A percentile compares a stretch with the other conserved stretches of the same genome.
phyloP scores from a whole-genome alignment of 2,888 invertebrate genomes.

The Parelbella ahira region DNA sequence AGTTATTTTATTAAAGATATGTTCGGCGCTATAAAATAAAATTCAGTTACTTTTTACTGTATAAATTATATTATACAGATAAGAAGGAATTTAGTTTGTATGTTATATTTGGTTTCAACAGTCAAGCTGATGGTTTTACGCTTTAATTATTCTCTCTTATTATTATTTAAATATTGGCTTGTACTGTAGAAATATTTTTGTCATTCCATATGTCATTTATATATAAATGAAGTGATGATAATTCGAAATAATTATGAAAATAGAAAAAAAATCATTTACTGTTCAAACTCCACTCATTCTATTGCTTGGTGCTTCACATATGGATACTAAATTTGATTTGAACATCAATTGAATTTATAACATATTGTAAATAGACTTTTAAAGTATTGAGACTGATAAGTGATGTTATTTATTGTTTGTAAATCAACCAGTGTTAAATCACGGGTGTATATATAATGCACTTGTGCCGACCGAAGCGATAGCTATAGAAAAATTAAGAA shows the following conservation, averaged over 20 bases:
- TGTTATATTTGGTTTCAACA: conserved; percentile 31
- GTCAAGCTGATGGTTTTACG: conserved; percentile 43
- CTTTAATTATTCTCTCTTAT: conserved; percentile 50
- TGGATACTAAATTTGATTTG: conserved; percentile 34
- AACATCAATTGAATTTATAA: conserved; percentile 62
- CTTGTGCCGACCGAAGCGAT: conserved; percentile 11
- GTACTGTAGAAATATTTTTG: conserved; percentile 49
- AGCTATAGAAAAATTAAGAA: conserved; percentile 2
- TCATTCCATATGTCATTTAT: conserved; percentile 50
- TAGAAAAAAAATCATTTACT: conserved; percentile 9
- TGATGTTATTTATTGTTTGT: conserved; percentile 77
- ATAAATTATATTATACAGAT: conserved; percentile 23
- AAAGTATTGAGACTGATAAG: conserved; percentile 76
- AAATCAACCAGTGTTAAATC: conserved; percentile 75
- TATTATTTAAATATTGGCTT: conserved; percentile 53
- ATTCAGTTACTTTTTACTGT: conserved; percentile 21
- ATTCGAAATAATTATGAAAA: conserved; percentile 1
- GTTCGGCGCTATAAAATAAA: conserved; percentile 20
- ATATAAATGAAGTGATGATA: conserved; percentile 17
- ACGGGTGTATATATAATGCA: conserved; percentile 45
- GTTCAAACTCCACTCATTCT: conserved; percentile 11
- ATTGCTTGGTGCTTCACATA: conserved; percentile 35
- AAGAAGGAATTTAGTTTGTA: conserved; percentile 21
- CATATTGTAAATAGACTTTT: conserved; percentile 71
- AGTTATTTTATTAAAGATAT: conserved; percentile 3